Conservation (phyloP, 1,140 invertebrate genomes). For the Eupristina koningsbergeri region DNA sequence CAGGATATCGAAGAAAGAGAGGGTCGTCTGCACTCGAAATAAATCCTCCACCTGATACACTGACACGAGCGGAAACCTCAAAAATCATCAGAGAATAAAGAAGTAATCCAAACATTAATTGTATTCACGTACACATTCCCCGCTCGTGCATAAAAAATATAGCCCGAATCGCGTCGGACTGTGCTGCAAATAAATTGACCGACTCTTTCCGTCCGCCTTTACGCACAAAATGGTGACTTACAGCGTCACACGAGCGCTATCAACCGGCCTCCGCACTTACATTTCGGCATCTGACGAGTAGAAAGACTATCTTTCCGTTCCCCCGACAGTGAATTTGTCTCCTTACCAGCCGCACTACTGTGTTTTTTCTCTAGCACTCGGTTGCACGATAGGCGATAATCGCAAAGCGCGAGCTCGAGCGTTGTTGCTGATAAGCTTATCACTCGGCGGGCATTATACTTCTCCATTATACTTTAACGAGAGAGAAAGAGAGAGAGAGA, state of each 20-base stretch:
- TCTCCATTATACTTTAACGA: constrained; percentile 42
- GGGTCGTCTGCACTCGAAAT: too few species aligned
- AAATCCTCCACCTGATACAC: not conserved
- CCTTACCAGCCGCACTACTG: not conserved
- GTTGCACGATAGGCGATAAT: constrained; percentile 31
- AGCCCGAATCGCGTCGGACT: not conserved
- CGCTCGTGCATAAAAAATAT: not conserved
- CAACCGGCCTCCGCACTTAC: too few species aligned
- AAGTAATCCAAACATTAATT: not conserved
- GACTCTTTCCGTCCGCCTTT: not conserved
- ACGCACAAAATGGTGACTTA: not conserved
- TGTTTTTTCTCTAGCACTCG: constrained; percentile 14
- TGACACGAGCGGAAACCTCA: not conserved
- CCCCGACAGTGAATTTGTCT: too few species aligned
- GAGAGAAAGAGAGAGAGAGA: constrained; percentile 2
- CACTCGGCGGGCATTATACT: constrained; percentile 36
- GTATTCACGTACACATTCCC: not conserved
- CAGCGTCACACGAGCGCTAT: too few species aligned
- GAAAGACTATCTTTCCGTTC: constrained; percentile 12
- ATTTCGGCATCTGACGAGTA: not conserved
- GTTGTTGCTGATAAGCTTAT: constrained; percentile 30
- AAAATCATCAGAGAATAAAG: not conserved
- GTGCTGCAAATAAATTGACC: not conserved
- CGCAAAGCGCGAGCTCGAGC: constrained; percentile 7
- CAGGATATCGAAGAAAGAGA: not conserved